phyloP scores from a whole-genome alignment of 2,888 invertebrate species.

The Coleophora flavipennella region DNA sequence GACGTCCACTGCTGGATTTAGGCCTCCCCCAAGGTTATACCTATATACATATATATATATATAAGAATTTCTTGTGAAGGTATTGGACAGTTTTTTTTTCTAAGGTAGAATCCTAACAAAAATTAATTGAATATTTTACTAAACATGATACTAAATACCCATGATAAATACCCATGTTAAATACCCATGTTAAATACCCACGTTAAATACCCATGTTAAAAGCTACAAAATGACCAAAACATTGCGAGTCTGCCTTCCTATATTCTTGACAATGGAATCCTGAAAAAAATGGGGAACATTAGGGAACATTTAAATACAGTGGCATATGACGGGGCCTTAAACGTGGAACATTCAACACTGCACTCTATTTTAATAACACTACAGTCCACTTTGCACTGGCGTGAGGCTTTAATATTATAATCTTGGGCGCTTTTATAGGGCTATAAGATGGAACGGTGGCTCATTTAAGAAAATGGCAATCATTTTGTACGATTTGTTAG shows the following conservation, averaged over 20 bases:
- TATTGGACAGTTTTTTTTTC: too few relatives aligned
- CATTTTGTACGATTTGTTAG: conserved; percentile 31
- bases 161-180: too few relatives aligned
- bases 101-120: too few relatives aligned
- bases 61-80: too few relatives aligned
- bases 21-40: too few relatives aligned
- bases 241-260: neutral
- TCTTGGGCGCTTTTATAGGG: conserved; percentile 36
- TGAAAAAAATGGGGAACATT: too few relatives aligned
- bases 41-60: too few relatives aligned
- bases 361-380: conserved; percentile 9
- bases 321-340: conserved; percentile 9
- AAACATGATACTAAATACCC: too few relatives aligned
- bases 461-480: conserved; percentile 34
- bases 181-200: too few relatives aligned
- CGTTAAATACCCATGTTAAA: too few relatives aligned
- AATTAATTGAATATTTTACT: too few relatives aligned
- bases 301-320: conserved; percentile 6
- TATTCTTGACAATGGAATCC: conserved; percentile 4
- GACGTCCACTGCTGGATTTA: too few relatives aligned
- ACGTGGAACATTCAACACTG: conserved; percentile 4
- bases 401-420: conserved; percentile 30
- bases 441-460: conserved; percentile 30
- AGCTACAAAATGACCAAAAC: neutral
- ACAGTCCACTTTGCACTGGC: conserved; percentile 15